phyloP scores from a whole-genome alignment of 2,888 invertebrate species.

The Pantelozetes paolii region DNA sequence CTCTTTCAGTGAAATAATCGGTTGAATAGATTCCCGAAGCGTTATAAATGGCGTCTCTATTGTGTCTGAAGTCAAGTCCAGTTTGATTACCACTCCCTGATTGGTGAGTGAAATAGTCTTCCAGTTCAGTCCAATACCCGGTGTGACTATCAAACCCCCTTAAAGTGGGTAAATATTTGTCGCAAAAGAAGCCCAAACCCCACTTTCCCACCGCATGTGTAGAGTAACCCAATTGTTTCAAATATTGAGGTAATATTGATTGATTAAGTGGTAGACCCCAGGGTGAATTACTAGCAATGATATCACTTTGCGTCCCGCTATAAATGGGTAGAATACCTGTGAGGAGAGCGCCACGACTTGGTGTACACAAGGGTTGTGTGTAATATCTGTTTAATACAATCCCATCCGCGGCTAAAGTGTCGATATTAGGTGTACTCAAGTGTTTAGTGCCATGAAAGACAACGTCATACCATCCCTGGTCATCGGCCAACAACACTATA shows the following conservation, averaged over 20 bases:
- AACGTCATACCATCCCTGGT: conserved; percentile 57
- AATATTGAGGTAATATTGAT: conserved; percentile 73
- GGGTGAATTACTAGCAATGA: conserved; percentile 72
- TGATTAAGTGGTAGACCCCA: conserved; percentile 74
- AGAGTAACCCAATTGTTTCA: conserved; percentile 66
- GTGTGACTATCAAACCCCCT: conserved; percentile 74
- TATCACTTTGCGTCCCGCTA: conserved; percentile 65
- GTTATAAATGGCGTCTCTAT: conserved; percentile 10
- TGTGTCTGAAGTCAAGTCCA: conserved; percentile 39
- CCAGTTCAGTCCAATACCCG: conserved; percentile 83
- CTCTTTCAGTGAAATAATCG: conserved; percentile 64
- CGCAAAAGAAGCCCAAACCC: conserved; percentile 71
- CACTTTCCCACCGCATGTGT: conserved; percentile 79
- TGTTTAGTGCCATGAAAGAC: conserved; percentile 35
- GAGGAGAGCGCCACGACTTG: conserved; percentile 68
- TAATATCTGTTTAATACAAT: conserved; percentile 79
- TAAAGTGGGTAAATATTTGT: conserved; percentile 67
- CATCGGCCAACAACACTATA: conserved; percentile 77
- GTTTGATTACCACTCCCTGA: conserved; percentile 45
- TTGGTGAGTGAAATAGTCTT: conserved; percentile 84
- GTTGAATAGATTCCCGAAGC: conserved; percentile 39
- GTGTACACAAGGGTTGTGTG: conserved; percentile 81
- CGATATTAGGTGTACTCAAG: conserved; percentile 78
- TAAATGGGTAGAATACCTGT: conserved; percentile 40
- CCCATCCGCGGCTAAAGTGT: conserved; percentile 78